Evolutionary conservation across 2,888 invertebrate genomes (phyloP).

Genomic region (Drosophila engyochracea): DNA sequence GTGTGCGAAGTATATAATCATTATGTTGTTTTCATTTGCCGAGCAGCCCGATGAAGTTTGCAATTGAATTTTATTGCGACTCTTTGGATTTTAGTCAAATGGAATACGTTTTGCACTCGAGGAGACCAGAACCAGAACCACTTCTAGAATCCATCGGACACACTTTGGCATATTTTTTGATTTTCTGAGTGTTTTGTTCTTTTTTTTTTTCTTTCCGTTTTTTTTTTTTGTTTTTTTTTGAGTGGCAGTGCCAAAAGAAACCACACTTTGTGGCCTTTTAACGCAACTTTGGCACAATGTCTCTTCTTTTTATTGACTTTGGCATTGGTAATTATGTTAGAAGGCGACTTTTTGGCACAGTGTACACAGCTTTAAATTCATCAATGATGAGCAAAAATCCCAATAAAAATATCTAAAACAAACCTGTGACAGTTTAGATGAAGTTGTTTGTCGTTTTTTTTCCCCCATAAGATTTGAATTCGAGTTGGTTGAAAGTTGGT

Average conservation of each 20-base stretch:
- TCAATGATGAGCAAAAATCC: neutral
- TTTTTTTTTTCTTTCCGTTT: too few species aligned
- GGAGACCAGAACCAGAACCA: neutral
- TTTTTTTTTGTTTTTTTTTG: too few species aligned
- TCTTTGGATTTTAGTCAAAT: conserved; percentile 60
- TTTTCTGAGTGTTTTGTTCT: too few species aligned
- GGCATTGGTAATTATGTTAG: conserved; percentile 56
- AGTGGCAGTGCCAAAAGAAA: conserved; percentile 35
- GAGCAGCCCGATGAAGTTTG: conserved; percentile 54
- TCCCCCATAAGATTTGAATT: too few species aligned
- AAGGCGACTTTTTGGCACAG: conserved; percentile 17
- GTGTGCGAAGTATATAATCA: conserved; percentile 66
- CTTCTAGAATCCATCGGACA: conserved; percentile 28
- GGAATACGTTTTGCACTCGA: conserved; percentile 47
- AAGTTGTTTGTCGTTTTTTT: neutral
- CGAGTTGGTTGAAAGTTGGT: neutral
- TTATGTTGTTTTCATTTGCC: conserved; percentile 74
- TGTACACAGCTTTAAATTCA: neutral
- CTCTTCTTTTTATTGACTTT: conserved; percentile 53
- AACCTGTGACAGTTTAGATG: neutral
- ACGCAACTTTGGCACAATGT: conserved; percentile 30
- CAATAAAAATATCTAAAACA: neutral
- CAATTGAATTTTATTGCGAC: conserved; percentile 79
- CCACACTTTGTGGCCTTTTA: conserved; percentile 32
- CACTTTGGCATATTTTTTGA: neutral